Conservation (phyloP, 2,888 invertebrate species). For the Eristalinus sepulchralis region DNA sequence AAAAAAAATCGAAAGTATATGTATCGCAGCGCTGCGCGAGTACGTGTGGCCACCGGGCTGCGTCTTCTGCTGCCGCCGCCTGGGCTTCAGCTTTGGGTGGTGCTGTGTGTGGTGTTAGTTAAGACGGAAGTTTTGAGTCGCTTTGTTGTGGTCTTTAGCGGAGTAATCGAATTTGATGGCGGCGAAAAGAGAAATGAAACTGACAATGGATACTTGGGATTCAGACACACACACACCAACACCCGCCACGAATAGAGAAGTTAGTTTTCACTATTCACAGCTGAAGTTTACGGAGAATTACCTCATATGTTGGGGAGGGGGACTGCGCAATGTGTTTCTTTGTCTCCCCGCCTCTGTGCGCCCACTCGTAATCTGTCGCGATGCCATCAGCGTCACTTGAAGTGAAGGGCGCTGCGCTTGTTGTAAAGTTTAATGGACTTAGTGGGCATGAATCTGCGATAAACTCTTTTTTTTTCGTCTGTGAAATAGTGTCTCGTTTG, state of each 20-base stretch:
- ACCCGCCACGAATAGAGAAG: neutral
- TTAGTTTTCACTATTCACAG: neutral
- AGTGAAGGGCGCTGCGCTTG: neutral
- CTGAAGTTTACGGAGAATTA: neutral
- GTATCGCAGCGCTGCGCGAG: neutral
- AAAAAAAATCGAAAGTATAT: slow-evolving; percentile 42
- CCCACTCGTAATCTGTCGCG: neutral
- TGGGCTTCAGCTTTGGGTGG: neutral
- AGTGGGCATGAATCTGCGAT: neutral
- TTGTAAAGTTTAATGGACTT: neutral
- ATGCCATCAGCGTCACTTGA: neutral
- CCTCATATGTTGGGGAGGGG: neutral
- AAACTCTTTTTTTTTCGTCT: neutral
- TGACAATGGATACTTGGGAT: neutral
- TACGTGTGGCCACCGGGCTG: neutral
- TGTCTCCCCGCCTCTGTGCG: neutral
- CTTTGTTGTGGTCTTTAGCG: slow-evolving; percentile 20
- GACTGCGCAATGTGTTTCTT: neutral
- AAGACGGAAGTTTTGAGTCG: slow-evolving; percentile 22
- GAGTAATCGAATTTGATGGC: slow-evolving; percentile 20
- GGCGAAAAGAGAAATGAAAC: neutral
- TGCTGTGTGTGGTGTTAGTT: slow-evolving; percentile 5
- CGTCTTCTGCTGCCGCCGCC: neutral
- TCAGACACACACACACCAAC: too few relatives aligned
- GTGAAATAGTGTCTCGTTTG: neutral